phyloP scores from a whole-genome alignment of 2,797 vertebrate species.

The Girardinus metallicus region DNA sequence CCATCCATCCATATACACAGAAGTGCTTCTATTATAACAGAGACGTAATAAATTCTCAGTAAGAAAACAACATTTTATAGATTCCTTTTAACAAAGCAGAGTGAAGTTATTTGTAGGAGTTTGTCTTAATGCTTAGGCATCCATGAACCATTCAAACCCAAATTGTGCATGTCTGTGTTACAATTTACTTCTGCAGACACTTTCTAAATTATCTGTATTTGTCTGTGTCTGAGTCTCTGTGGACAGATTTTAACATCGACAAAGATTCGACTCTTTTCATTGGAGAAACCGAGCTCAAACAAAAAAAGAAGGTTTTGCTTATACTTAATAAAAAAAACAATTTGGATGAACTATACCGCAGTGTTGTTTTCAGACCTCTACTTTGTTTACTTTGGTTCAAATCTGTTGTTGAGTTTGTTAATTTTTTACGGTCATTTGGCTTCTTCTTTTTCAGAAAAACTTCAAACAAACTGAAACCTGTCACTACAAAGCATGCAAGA shows the following conservation, averaged over 20 bases:
- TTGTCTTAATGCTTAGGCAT: background rate
- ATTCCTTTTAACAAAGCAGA: background rate
- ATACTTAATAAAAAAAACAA: background rate
- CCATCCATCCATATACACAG: slow-evolving; percentile 31
- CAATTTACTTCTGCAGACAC: background rate
- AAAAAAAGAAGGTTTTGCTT: background rate
- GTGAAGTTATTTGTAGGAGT: background rate
- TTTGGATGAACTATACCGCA: background rate
- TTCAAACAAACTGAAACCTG: background rate
- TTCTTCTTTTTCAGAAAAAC: background rate
- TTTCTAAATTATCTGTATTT: background rate
- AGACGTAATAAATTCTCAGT: too few relatives aligned
- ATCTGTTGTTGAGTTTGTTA: background rate
- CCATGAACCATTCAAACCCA: background rate
- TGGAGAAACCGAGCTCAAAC: background rate
- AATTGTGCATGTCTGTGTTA: background rate
- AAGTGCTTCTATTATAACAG: background rate
- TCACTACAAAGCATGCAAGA: background rate
- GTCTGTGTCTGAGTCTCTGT: background rate
- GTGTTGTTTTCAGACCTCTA: background rate
- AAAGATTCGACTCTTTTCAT: background rate
- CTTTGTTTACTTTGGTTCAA: background rate
- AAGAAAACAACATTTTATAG: background rate
- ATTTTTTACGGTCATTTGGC: background rate
- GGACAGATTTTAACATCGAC: background rate